Percentiles rank a stretch among this genome's conserved stretches.
Evolutionary conservation across 2,797 vertebrate species (phyloP).

Genomic region (Mormyrops boulengeri): DNA sequence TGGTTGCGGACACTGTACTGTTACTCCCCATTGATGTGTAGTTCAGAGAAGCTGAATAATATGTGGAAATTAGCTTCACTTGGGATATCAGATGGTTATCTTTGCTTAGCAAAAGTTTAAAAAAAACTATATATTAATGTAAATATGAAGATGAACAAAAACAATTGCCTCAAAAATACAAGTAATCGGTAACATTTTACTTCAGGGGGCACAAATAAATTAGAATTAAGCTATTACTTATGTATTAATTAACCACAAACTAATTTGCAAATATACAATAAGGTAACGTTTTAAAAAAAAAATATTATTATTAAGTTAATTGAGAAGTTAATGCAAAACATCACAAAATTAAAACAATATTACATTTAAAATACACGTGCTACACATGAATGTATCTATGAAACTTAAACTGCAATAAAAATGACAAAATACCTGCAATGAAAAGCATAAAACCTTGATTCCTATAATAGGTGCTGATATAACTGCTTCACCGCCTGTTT

Average conservation of each 20-base stretch:
- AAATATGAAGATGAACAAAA: not conserved
- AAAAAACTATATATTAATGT: not conserved
- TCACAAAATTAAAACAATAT: not conserved
- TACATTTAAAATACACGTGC: not conserved
- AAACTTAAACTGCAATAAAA: not conserved
- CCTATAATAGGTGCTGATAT: not conserved
- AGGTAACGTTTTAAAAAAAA: no score
- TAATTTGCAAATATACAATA: not conserved
- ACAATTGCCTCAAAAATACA: not conserved
- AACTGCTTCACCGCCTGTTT: not conserved
- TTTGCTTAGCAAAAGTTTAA: not conserved
- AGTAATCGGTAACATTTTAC: not conserved
- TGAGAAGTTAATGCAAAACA: not conserved
- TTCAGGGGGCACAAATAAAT: not conserved
- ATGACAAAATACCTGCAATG: not conserved
- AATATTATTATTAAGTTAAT: not conserved
- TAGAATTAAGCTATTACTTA: not conserved
- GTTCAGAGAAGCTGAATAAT: not conserved
- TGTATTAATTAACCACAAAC: not conserved
- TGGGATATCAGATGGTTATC: not conserved
- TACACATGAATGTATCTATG: not conserved
- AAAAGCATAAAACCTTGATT: not conserved
- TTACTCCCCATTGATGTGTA: not conserved
- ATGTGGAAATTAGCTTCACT: not conserved
- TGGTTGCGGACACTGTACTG: slow-evolving; percentile 30